Base-by-base conservation (phyloP, 2,888 invertebrate genomes). In the Podabrus alpinus region DNA sequence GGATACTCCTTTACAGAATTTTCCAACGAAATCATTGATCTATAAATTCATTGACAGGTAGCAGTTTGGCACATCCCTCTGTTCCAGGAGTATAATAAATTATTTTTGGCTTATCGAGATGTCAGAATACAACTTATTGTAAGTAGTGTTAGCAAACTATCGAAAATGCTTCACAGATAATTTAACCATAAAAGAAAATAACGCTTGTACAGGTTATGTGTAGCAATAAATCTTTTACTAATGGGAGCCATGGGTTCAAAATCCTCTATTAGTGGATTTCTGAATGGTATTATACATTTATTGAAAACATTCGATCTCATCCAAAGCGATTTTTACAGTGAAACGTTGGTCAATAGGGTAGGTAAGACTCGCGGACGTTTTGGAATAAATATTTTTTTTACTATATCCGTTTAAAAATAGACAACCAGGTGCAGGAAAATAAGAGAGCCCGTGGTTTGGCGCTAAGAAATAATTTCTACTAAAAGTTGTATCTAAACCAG, bases 401-500 rank as follows among this genome's bases (percentile, higher is more conserved):
- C 5, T 45, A 45, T 45, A 45, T 45, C 45, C 45, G 45, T 45
- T 45, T 45, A 45, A 45, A 45, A 45, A 45, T 45, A 45, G 45
- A n/a, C n/a, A 45, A 45, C 45, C 45, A n/a, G 29, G 29, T n/a
- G 45, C 7, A n/a, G n/a, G 45, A 45, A n/a, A 7, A 45, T n/a
- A 45, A 45, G 45, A 45, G 45, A 45, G 9, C 45, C 29, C 45
- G n/a, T 21, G 62, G 19, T 64, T 64, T 17, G 21, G 17, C 16
- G 62, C 62, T 17, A 64, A 64, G n/a, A n/a, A 19, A 64, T 13
- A 62, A 62, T 64, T 64, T 64, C 11, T 61, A 61, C 61, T 61
- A 61, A 17, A 45, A 45, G 45, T 64, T 19, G 62, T 19, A 64
- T 17, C 19, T 19, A 64, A 64, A 64, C 62, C 80, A 80, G 80